These are phyloP conservation scores for Epiblema foenella DNA, from an alignment of 2,888 invertebrate genomes.

Conservation along the genomic window DNA sequence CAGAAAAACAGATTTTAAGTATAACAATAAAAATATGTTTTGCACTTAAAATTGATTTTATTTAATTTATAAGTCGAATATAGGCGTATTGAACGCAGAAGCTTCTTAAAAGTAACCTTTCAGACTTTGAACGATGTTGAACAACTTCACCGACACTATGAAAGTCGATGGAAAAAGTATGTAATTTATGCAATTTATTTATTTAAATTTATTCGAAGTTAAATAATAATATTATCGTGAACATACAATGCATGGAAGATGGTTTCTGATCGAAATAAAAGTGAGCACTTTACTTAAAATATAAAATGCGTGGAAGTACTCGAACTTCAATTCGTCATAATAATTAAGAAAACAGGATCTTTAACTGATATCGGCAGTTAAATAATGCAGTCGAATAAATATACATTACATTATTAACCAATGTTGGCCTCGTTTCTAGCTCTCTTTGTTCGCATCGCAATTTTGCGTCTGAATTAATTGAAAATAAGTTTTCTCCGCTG, in stretches of 20 bases:
- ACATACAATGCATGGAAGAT: neutral
- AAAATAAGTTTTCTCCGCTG: conserved; percentile 75
- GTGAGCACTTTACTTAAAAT: neutral
- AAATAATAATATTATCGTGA: neutral
- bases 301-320: neutral
- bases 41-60: neutral
- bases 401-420: conserved; percentile 85
- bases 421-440: conserved; percentile 83
- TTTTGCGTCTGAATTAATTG: conserved; percentile 71
- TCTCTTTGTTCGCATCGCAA: conserved; percentile 83
- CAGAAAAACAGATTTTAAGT: conserved; percentile 74
- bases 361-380: conserved; percentile 68
- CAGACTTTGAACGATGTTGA: neutral
- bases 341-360: conserved; percentile 61
- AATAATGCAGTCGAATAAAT: conserved; percentile 83
- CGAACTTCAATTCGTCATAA: neutral
- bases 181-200: neutral
- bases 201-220: neutral
- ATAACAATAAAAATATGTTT: conserved; percentile 50
- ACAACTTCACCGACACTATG: conserved; percentile 27
- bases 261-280: conserved; percentile 2
- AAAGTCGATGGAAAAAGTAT: conserved; percentile 34
- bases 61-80: neutral
- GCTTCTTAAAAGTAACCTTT: neutral
- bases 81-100: neutral